Conservation (phyloP, 2,888 invertebrate genomes). For the Epirrita christyi region DNA sequence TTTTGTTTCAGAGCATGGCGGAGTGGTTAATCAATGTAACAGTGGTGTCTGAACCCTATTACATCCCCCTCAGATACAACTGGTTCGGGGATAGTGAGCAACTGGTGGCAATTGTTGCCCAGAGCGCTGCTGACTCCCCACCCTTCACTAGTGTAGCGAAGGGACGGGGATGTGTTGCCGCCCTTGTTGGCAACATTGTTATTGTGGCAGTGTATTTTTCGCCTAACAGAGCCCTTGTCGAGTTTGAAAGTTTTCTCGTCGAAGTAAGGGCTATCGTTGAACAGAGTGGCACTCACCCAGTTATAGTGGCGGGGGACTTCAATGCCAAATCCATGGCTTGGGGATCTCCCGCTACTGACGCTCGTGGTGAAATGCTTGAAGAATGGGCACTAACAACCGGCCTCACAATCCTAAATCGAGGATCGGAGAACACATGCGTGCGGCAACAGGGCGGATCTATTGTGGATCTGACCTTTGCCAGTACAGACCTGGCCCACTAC, state of each 20-base stretch:
- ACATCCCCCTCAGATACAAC: too few species aligned
- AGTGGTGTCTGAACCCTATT: too few species aligned
- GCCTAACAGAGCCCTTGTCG: slow-evolving; percentile 30
- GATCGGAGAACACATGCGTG: slow-evolving; percentile 4
- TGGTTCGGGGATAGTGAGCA: background rate
- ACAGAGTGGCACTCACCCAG: slow-evolving; percentile 16
- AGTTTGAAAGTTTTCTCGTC: slow-evolving; percentile 33
- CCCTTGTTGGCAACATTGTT: background rate
- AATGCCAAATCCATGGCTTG: slow-evolving; percentile 27
- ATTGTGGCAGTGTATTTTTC: slow-evolving; percentile 37
- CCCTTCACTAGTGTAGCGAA: slow-evolving; percentile 1
- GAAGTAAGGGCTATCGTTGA: background rate
- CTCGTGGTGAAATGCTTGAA: too few species aligned
- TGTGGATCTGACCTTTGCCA: slow-evolving; percentile 15
- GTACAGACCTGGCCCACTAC: background rate
- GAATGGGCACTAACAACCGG: too few species aligned
- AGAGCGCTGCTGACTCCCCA: background rate
- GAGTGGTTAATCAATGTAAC: too few species aligned
- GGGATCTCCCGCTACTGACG: too few species aligned
- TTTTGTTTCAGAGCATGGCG: slow-evolving; percentile 8
- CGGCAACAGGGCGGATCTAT: slow-evolving; percentile 12
- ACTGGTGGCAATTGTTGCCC: background rate
- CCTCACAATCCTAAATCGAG: slow-evolving; percentile 7
- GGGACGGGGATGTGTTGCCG: slow-evolving; percentile 29
- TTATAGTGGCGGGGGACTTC: slow-evolving; percentile 10